Base-by-base conservation (phyloP, 2,888 invertebrate genomes). In the Podabrus alpinus region DNA sequence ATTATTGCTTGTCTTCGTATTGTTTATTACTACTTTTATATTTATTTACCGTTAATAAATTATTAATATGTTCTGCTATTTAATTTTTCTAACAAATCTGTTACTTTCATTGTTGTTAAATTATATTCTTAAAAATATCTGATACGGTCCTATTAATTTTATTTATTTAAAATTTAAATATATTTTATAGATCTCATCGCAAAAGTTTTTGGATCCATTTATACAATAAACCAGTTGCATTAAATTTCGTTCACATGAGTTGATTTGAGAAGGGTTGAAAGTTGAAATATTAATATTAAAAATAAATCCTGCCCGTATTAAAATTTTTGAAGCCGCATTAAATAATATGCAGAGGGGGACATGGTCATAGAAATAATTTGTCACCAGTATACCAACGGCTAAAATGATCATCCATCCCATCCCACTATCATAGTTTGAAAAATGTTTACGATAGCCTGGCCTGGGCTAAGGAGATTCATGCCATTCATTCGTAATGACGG, bases 391-490 rank as follows among this genome's bases (percentile, higher is more conserved):
- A 24, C 71, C 68, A 72, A 72, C 75, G 75, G 75, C 75, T 72
- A 74, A 74, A 70, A 75, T 62, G 59, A 71, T 62, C 71, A 21
- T 7, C n/a, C 45, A 7, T 45, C 45, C 21, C 21, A 69, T 75
- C 75, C 75, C 75, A 75, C 75, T 75, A 75, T 75, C 75, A 72
- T 68, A 16, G 17, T 73, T 68, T 64, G 68, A 68, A 68, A 68
- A 66, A 45, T 59, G 15, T 19, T 66, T 45, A 16, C 24, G 21
- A 45, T n/a, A 3, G 13, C 25, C 16, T 29, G 15, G 29, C 2
- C 24, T 11, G 15, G 7, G 16, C 29, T 29, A 13, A 16, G 10
- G 24, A 66, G 15, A 21, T 15, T 24, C 21, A 67, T 67, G 19
- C 70, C 62, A 68, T 68, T 71, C 74, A 68, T 67, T 74, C 71